A percentile compares a stretch with the other conserved stretches of the same genome.
Evolutionary conservation across 2,888 invertebrate species (phyloP).

Genomic region (Acronicta alni): DNA sequence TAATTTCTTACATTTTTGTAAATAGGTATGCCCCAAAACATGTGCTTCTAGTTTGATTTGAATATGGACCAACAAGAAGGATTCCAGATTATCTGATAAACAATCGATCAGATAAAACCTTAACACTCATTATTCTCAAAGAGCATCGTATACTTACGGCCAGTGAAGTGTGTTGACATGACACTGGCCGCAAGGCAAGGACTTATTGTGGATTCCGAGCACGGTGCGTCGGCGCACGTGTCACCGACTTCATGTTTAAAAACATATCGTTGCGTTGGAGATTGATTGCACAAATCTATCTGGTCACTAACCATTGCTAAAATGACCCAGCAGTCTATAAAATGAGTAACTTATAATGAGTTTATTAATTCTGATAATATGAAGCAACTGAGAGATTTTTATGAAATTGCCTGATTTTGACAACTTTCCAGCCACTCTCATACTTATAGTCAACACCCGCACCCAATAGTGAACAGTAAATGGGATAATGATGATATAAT

Average conservation of each 20-base stretch:
- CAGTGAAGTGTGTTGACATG: slow-evolving; percentile 55
- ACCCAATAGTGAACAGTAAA: too few species aligned
- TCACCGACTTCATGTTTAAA: slow-evolving; percentile 53
- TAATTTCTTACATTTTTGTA: too few species aligned
- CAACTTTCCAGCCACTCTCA: too few species aligned
- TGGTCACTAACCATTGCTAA: slow-evolving; percentile 43
- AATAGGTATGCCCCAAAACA: not conserved
- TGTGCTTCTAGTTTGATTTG: not conserved
- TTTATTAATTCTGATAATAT: slow-evolving; percentile 27
- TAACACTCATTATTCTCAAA: slow-evolving; percentile 46
- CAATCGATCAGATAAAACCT: slow-evolving; percentile 40
- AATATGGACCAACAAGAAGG: slow-evolving; percentile 6
- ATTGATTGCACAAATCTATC: slow-evolving; percentile 55
- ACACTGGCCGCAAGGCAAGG: slow-evolving; percentile 72
- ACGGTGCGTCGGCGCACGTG: slow-evolving; percentile 63
- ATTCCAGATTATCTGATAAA: slow-evolving; percentile 6
- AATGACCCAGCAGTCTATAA: slow-evolving; percentile 29
- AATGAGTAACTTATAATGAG: slow-evolving; percentile 23
- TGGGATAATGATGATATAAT: too few species aligned
- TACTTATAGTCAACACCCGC: too few species aligned
- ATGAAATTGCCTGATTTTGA: slow-evolving; percentile 15
- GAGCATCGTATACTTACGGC: slow-evolving; percentile 31
- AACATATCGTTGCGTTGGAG: slow-evolving; percentile 55
- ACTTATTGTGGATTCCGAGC: slow-evolving; percentile 68
- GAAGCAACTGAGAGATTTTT: slow-evolving; percentile 27